Conservation (phyloP, 2,888 invertebrate species). For the Trisateles emortualis region DNA sequence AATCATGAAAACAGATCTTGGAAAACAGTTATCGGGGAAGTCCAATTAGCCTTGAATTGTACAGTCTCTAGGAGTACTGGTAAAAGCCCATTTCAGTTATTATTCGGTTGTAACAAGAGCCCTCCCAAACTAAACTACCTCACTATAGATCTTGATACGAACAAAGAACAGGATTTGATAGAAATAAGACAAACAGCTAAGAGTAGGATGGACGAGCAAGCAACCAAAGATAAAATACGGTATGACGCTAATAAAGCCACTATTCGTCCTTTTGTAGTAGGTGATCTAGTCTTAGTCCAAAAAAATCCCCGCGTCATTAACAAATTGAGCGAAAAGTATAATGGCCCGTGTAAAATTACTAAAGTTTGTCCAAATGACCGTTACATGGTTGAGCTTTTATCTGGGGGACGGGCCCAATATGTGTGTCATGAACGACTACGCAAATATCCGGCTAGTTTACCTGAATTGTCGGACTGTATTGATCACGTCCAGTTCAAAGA, state of each 20-base stretch:
- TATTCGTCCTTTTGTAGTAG: too few relatives aligned
- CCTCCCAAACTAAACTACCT: conserved; percentile 17
- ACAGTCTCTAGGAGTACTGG: conserved; percentile 30
- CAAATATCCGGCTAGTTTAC: too few relatives aligned
- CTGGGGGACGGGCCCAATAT: too few relatives aligned
- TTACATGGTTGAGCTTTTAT: too few relatives aligned
- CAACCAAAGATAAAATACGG: not conserved
- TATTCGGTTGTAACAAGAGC: conserved; percentile 30
- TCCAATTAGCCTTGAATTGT: conserved; percentile 37
- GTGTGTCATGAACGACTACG: too few relatives aligned
- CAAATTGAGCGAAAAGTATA: too few relatives aligned
- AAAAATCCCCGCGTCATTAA: too few relatives aligned
- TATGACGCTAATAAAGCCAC: conserved; percentile 26
- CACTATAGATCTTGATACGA: conserved; percentile 9
- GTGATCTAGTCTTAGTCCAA: too few relatives aligned
- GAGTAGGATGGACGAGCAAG: conserved; percentile 14
- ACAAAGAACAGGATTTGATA: conserved; percentile 12
- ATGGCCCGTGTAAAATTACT: too few relatives aligned
- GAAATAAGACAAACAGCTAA: conserved; percentile 13
- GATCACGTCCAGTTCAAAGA: too few relatives aligned
- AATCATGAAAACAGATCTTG: conserved; percentile 22
- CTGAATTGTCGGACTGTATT: too few relatives aligned
- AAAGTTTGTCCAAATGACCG: too few relatives aligned
- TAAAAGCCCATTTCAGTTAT: conserved; percentile 30
- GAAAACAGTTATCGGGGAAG: conserved; percentile 34